Evolutionary conservation across 2,888 invertebrate genomes (phyloP).

Genomic region (Stenchaetothrips biformis): DNA sequence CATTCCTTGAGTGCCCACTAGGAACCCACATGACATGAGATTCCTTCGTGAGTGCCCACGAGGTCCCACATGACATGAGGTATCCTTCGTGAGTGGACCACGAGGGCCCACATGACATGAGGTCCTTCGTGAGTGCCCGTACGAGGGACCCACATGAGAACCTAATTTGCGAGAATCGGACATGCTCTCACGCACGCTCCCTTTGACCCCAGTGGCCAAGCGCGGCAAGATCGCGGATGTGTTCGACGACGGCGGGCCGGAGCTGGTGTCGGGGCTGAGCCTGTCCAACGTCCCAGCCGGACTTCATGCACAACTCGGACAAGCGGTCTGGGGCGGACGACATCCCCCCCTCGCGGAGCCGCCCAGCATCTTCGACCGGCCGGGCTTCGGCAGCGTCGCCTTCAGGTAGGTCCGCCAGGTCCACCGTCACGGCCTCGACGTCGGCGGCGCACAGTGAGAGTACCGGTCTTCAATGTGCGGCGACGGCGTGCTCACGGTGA

Average conservation of each 20-base stretch:
- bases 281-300: conserved; percentile 72
- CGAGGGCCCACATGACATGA: too few species aligned
- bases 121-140: too few species aligned
- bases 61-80: too few species aligned
- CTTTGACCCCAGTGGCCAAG: conserved; percentile 44
- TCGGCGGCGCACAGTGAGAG: too few species aligned
- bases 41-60: too few species aligned
- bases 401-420: conserved; percentile 55
- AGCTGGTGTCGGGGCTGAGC: conserved; percentile 40
- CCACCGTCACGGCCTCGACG: not conserved
- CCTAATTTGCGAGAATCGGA: not conserved
- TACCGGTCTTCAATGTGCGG: too few species aligned
- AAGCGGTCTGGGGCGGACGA: conserved; percentile 59
- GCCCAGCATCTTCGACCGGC: conserved; percentile 82
- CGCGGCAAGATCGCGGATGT: conserved; percentile 67
- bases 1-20: too few species aligned
- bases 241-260: conserved; percentile 51
- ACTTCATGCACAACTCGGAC: conserved; percentile 55
- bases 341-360: conserved; percentile 64
- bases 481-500: not conserved
- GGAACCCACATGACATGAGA: too few species aligned
- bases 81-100: too few species aligned
- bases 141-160: too few species aligned
- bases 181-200: not conserved
- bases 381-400: conserved; percentile 87